Percentiles rank a stretch among this genome's conserved stretches.
Evolutionary conservation across 1,140 invertebrate genomes (phyloP).

Genomic region (Drosophila subobscura): DNA sequence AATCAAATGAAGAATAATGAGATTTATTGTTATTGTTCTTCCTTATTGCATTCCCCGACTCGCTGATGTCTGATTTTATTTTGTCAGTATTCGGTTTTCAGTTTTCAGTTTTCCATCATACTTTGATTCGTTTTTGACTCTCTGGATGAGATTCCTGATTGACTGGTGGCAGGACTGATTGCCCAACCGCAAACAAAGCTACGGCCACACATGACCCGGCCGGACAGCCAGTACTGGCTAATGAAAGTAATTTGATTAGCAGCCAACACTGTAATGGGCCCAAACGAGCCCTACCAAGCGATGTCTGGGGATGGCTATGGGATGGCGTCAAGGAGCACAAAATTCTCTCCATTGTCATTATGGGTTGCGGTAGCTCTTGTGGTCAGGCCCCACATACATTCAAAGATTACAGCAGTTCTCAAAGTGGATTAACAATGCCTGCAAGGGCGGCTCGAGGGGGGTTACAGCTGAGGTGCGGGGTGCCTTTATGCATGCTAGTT

Average conservation of each 20-base stretch:
- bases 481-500: conserved; percentile 36
- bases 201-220: neutral
- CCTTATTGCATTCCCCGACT: conserved; percentile 31
- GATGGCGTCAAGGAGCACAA: conserved; percentile 23
- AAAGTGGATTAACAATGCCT: conserved; percentile 63
- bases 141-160: conserved; percentile 28
- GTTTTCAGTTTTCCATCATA: conserved; percentile 36
- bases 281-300: conserved; percentile 1
- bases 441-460: neutral
- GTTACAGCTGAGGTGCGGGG: no score
- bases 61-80: conserved; percentile 55
- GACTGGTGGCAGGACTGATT: conserved; percentile 41
- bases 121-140: conserved; percentile 25
- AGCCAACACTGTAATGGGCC: conserved; percentile 2
- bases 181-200: conserved; percentile 13
- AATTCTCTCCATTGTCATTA: conserved; percentile 48
- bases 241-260: conserved; percentile 65
- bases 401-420: conserved; percentile 54
- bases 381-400: conserved; percentile 35
- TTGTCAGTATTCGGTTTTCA: conserved; percentile 20
- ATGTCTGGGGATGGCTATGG: neutral
- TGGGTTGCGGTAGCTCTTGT: conserved; percentile 43
- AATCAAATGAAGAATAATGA: conserved; percentile 77
- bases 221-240: conserved; percentile 27
- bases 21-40: conserved; percentile 62